These are phyloP conservation scores for Conus canariensis DNA, from an alignment of 2,888 invertebrate genomes.

Conservation along the genomic window DNA sequence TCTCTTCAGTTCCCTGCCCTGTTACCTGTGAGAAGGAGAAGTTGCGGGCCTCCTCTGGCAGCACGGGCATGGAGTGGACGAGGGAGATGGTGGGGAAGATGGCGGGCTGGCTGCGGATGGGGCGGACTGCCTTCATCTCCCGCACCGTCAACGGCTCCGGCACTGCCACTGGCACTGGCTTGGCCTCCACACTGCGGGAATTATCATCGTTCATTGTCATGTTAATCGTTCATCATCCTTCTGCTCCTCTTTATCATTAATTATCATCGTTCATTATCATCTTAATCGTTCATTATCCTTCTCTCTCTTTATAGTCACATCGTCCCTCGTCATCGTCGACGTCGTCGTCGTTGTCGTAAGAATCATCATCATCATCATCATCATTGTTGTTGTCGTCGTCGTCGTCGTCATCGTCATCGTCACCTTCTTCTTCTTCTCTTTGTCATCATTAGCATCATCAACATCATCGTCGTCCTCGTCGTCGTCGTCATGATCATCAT, in stretches of 20 bases:
- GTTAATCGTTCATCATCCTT: too few relatives aligned
- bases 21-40: conserved; percentile 56
- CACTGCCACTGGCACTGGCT: neutral
- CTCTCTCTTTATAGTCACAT: too few relatives aligned
- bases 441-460: too few relatives aligned
- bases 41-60: conserved; percentile 72
- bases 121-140: neutral
- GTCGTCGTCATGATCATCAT: too few relatives aligned
- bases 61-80: conserved; percentile 76
- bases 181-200: too few relatives aligned
- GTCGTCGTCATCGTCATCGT: neutral
- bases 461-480: too few relatives aligned
- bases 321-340: neutral
- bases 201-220: too few relatives aligned
- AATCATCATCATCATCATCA: neutral
- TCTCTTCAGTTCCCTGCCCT: too few relatives aligned
- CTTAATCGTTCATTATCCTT: too few relatives aligned
- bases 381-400: neutral
- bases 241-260: too few relatives aligned
- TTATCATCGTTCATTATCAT: too few relatives aligned
- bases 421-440: neutral
- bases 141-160: neutral
- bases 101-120: conserved; percentile 47
- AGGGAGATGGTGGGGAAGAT: conserved; percentile 76
- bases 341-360: neutral